A percentile compares a stretch with the other conserved stretches of the same genome.
Evolutionary conservation across 1,140 invertebrate species (phyloP).

Genomic region (Platyscapa corneri): DNA sequence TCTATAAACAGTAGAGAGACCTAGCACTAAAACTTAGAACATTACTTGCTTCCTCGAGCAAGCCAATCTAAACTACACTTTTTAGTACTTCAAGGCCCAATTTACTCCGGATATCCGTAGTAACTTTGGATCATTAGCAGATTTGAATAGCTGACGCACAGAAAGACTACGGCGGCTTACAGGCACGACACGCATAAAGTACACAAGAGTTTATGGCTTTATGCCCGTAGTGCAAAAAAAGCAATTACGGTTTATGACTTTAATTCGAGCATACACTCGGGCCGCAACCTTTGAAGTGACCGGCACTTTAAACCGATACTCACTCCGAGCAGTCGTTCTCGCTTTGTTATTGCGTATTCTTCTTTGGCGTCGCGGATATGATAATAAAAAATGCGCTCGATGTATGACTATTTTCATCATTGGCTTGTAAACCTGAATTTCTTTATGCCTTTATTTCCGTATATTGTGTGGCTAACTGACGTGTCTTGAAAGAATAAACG

Average conservation of each 20-base stretch:
- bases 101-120: conserved; percentile 49
- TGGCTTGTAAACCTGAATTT: conserved; percentile 6
- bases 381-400: not conserved
- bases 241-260: conserved; percentile 55
- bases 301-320: conserved; percentile 37
- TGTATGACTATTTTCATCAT: conserved; percentile 4
- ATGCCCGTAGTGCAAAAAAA: conserved; percentile 46
- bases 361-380: not conserved
- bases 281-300: conserved; percentile 47
- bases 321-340: not conserved
- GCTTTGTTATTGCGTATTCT: not conserved
- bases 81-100: conserved; percentile 24
- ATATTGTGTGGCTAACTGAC: not conserved
- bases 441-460: conserved; percentile 4
- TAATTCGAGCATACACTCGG: conserved; percentile 31
- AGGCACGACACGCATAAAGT: conserved; percentile 15
- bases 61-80: not conserved
- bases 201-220: conserved; percentile 56
- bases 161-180: not conserved
- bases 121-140: conserved; percentile 40
- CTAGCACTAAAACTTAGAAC: not conserved
- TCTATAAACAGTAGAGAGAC: not conserved
- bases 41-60: conserved; percentile 2
- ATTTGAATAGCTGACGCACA: conserved; percentile 22
- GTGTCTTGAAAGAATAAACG: not conserved